A percentile compares a stretch with the other conserved stretches of the same genome.
Conservation (phyloP, 1,140 invertebrate species). For the Scaptomyza montana region DNA sequence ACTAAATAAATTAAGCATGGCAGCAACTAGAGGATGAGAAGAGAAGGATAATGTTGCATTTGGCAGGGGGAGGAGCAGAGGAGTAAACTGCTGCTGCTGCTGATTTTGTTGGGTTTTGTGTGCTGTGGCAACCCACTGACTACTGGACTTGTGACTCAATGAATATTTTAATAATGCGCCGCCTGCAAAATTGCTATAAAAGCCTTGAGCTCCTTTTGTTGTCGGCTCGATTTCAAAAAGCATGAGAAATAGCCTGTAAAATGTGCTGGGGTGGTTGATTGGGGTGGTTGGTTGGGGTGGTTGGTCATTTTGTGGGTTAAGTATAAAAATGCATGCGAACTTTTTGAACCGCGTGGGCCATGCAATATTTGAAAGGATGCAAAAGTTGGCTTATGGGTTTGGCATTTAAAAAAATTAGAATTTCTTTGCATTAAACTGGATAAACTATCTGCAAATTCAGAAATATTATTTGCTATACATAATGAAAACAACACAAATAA, state of each 20-base stretch:
- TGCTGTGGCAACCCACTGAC: not conserved
- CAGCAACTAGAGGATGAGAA: constrained; percentile 22
- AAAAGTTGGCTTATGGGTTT: not conserved
- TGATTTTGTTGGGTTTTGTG: not conserved
- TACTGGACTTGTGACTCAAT: constrained; percentile 33
- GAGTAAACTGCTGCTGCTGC: not conserved
- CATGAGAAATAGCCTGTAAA: constrained; percentile 48
- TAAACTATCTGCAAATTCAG: too few species aligned
- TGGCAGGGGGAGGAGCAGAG: not conserved
- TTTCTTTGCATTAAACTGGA: too few species aligned
- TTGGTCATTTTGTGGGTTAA: not conserved
- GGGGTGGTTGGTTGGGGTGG: too few species aligned
- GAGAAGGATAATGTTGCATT: too few species aligned
- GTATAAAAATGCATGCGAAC: constrained; percentile 7
- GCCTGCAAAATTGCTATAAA: constrained; percentile 58
- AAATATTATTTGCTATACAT: too few species aligned
- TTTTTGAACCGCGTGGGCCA: constrained; percentile 24
- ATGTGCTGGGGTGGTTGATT: not conserved
- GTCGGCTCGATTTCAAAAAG: constrained; percentile 7
- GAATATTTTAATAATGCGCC: constrained; percentile 74
- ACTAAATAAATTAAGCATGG: constrained; percentile 75
- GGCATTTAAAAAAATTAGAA: too few species aligned
- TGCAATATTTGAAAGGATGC: not conserved
- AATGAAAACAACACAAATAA: too few species aligned
- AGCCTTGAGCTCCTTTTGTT: constrained; percentile 67